Evolutionary conservation across 2,797 vertebrate species (phyloP).

Genomic region (Hybognathus amarus): DNA sequence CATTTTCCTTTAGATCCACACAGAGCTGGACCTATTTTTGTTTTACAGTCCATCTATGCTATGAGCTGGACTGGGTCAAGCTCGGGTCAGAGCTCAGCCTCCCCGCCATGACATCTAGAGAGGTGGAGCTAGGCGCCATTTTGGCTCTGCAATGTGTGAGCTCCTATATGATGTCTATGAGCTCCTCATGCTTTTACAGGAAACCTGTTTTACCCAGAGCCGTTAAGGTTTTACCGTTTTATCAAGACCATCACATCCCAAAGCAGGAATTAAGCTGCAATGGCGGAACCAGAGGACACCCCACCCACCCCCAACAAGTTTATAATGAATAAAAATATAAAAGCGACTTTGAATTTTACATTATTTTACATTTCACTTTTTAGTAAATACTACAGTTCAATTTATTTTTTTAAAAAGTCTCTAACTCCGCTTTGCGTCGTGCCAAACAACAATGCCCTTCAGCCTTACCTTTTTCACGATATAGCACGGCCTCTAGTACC

Average conservation of each 20-base stretch:
- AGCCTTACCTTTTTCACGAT: too few species aligned
- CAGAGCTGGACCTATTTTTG: too few species aligned
- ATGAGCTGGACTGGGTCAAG: neutral
- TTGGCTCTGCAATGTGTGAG: neutral
- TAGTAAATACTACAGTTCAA: neutral
- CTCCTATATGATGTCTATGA: too few species aligned
- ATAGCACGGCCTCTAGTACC: too few species aligned
- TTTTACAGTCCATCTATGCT: too few species aligned
- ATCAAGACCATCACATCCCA: neutral
- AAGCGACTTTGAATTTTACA: neutral
- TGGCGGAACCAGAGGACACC: too few species aligned
- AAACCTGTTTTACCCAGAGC: constrained; percentile 9
- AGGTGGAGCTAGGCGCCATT: neutral
- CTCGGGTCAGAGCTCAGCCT: too few species aligned
- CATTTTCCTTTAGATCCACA: neutral
- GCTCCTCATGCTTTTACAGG: neutral
- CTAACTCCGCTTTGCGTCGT: too few species aligned
- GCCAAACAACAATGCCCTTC: too few species aligned
- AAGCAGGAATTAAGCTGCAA: neutral
- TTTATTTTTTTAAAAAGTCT: neutral
- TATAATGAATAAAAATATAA: neutral
- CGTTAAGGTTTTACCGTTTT: neutral
- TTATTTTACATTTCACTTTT: neutral
- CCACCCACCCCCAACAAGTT: too few species aligned
- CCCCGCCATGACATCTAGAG: too few species aligned